Evolutionary conservation across 2,888 invertebrate genomes (phyloP), one percentile per base, ranked within the genome.

Genomic region (Choreutis nemorana): DNA sequence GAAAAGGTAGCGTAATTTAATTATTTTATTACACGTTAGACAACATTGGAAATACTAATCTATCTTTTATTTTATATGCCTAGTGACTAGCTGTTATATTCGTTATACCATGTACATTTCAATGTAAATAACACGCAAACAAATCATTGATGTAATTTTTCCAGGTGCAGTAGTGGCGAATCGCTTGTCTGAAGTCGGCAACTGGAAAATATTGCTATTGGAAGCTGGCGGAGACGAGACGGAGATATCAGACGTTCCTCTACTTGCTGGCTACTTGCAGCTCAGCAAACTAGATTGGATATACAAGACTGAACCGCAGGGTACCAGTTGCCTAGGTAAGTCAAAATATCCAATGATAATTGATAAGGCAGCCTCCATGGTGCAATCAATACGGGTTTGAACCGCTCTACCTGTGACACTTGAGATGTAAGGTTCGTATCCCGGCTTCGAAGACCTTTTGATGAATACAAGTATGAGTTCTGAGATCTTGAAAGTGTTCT

Each of bases 221-320:
- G 94, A 94, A 68, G 94, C 93, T 1, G 94, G 94, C 1, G 91
- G 91, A 1, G 92, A 94, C 64, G 94, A 94, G 67, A 93, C 92
- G 0, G 94, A 94, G 64, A 87, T 94, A 48, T 91, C 92, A 0
- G 94, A 94, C 50, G 92, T 94, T 1, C 94, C 94, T 0, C 73
- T 93, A 2, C 82, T 94, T 54, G 94, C 94, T 1, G 93, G 90
- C 0, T 94, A 92, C 51, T 70, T 94, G 30, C 94, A 94, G 61
- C 79, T 92, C 6, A 92, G 91, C 37, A 87, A 91, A 54, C 75
- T 94, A 29, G 95, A 95, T 59, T 95, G 94, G 95, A 87, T 91
- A 53, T 95, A 94, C 60, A 94, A 94, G 66, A 92, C 92, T 1
- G 94, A 95, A 55, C 93, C 94, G 0, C 89, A 91, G 47, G 87